Evolutionary conservation across 2,113 vertebrate species (phyloP).

Genomic region (Ariopsis seemanni): DNA sequence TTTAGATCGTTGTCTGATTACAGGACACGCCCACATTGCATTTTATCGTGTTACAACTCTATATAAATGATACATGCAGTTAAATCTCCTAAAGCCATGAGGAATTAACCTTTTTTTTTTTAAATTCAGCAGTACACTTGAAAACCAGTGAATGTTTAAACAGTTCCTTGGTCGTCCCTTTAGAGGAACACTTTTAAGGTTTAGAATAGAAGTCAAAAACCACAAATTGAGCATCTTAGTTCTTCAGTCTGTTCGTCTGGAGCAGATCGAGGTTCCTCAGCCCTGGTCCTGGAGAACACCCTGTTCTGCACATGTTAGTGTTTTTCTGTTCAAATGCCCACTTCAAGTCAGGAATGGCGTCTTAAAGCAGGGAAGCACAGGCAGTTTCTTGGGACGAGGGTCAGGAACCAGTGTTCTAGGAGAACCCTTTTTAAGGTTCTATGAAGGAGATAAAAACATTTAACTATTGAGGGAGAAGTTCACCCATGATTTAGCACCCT

Average conservation of each 20-base stretch:
- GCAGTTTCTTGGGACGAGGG: not conserved
- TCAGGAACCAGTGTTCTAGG: not conserved
- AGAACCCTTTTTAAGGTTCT: not conserved
- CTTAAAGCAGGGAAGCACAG: not conserved
- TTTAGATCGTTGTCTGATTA: not conserved
- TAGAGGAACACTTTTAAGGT: not conserved
- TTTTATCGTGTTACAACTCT: not conserved
- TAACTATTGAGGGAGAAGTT: not conserved
- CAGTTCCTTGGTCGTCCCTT: not conserved
- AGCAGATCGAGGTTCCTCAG: not conserved
- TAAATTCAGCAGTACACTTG: not conserved
- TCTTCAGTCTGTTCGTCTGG: not conserved
- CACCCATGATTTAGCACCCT: not conserved
- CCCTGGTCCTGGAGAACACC: not conserved
- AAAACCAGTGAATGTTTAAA: not conserved
- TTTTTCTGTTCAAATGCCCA: no score
- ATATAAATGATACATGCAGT: no score
- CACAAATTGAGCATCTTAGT: not conserved
- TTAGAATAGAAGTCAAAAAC: not conserved
- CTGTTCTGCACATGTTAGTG: no score
- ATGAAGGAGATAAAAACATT: not conserved
- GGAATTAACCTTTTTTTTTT: not conserved
- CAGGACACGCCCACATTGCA: not conserved
- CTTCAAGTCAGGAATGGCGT: no score
- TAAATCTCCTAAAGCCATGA: not conserved